These are phyloP conservation scores for Calephelis nemesis DNA, from an alignment of 1,140 invertebrate genomes.

Conservation along the genomic window DNA sequence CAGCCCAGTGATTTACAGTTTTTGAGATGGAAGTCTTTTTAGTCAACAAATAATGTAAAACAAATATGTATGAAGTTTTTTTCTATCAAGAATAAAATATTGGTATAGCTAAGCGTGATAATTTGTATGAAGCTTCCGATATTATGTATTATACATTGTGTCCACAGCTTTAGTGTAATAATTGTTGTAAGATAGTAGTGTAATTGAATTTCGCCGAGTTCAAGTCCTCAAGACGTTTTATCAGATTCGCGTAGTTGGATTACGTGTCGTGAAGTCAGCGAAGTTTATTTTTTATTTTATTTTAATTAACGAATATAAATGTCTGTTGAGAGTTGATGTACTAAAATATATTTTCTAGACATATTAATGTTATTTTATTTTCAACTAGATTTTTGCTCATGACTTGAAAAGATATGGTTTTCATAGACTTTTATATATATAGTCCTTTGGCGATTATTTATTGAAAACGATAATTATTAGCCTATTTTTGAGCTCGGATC, in stretches of 20 bases:
- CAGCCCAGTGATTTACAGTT: too few relatives aligned
- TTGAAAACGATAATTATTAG: too few relatives aligned
- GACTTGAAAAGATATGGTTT: too few relatives aligned
- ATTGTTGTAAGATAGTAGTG: slow-evolving; percentile 29
- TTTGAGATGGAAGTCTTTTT: too few relatives aligned
- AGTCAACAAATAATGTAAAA: too few relatives aligned
- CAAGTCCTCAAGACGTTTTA: slow-evolving; percentile 26
- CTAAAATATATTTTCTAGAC: slow-evolving; percentile 77
- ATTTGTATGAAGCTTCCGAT: neutral
- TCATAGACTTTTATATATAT: too few relatives aligned
- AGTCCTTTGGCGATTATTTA: too few relatives aligned
- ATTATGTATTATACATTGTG: slow-evolving; percentile 25
- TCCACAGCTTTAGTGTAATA: slow-evolving; percentile 35
- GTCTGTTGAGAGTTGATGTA: slow-evolving; percentile 75
- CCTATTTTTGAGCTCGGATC: too few relatives aligned
- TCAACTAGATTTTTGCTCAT: too few relatives aligned
- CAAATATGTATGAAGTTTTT: too few relatives aligned
- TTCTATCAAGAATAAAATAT: too few relatives aligned
- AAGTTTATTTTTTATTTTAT: slow-evolving; percentile 66
- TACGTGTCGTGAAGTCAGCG: slow-evolving; percentile 39
- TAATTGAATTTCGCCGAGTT: slow-evolving; percentile 15
- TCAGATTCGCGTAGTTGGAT: slow-evolving; percentile 31
- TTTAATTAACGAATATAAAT: slow-evolving; percentile 62
- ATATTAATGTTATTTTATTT: slow-evolving; percentile 29
- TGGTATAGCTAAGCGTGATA: too few relatives aligned